Percentiles rank a stretch among this genome's conserved stretches.
Conservation (phyloP, 2,113 vertebrate species). For the Muscicapa adusta region DNA sequence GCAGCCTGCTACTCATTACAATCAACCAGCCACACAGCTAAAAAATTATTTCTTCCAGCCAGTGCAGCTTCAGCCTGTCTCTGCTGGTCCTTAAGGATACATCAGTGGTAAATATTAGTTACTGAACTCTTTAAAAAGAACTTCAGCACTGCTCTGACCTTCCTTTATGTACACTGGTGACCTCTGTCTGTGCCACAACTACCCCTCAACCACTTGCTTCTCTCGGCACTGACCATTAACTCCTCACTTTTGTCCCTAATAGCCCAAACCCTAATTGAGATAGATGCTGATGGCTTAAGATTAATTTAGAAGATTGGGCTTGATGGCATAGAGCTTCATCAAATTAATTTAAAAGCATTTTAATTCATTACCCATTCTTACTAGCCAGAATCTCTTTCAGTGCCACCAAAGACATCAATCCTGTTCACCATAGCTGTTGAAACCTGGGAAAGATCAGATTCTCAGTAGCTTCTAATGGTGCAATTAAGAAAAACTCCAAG, state of each 20-base stretch:
- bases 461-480: not conserved
- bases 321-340: not conserved
- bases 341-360: conserved; percentile 16
- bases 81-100: not conserved
- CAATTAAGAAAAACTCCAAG: not conserved
- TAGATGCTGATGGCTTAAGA: not conserved
- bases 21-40: not conserved
- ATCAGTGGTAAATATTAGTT: not conserved
- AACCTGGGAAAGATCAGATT: conserved; percentile 6
- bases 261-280: not conserved
- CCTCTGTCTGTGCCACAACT: not conserved
- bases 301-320: not conserved
- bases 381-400: not conserved
- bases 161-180: not conserved
- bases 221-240: not conserved
- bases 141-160: not conserved
- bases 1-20: not conserved
- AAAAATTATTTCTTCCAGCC: not conserved
- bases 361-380: not conserved
- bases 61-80: not conserved
- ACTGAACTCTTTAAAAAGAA: not conserved
- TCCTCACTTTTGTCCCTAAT: not conserved
- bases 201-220: not conserved
- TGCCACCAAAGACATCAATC: not conserved
- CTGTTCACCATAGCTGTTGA: not conserved